A percentile compares a stretch with the other conserved stretches of the same genome.
Conservation (phyloP, 2,113 vertebrate genomes). For the Protobothrops flavoviridis region DNA sequence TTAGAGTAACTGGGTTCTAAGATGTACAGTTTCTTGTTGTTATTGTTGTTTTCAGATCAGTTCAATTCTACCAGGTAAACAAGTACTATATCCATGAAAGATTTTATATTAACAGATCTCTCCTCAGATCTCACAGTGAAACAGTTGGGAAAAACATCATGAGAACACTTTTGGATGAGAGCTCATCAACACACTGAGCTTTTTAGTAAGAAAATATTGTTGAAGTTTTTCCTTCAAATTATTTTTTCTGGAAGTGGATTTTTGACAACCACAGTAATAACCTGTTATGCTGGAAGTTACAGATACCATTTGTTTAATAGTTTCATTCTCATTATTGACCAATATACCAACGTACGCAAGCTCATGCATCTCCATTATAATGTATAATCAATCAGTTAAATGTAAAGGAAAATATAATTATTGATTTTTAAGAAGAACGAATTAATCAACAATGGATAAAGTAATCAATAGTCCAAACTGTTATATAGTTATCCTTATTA, state of each 20-base stretch:
- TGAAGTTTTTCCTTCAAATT: not conserved
- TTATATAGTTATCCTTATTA: not conserved
- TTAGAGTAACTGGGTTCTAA: not conserved
- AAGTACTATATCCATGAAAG: not conserved
- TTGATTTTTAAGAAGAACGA: not conserved
- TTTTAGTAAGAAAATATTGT: not conserved
- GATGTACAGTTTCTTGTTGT: not conserved
- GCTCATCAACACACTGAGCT: not conserved
- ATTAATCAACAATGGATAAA: not conserved
- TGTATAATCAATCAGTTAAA: not conserved
- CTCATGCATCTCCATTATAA: not conserved
- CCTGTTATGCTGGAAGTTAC: not conserved
- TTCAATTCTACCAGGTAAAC: not conserved
- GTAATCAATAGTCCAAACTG: not conserved
- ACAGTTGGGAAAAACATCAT: not conserved
- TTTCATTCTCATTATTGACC: not conserved
- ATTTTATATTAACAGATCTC: not conserved
- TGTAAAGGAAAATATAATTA: not conserved
- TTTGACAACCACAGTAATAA: not conserved
- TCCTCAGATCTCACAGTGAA: not conserved
- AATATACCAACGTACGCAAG: not conserved
- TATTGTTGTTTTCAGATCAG: not conserved
- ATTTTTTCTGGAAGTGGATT: not conserved
- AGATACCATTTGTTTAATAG: not conserved
- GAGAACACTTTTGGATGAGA: not conserved